Evolutionary conservation across 2,888 invertebrate species (phyloP).

Genomic region (Phengaris alcon): DNA sequence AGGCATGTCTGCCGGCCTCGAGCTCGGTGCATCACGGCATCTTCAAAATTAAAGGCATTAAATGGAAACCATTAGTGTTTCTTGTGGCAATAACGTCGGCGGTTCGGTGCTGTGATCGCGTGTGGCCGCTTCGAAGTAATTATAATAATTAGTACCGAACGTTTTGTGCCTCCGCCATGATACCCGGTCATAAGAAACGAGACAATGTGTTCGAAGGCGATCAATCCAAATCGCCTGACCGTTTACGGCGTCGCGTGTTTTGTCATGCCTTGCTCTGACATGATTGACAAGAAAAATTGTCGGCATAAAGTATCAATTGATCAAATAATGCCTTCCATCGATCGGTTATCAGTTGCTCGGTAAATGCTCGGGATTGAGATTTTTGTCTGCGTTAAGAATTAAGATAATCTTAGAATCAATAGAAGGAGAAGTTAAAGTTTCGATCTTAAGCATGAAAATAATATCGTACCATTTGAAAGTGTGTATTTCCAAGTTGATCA

Average conservation of each 20-base stretch:
- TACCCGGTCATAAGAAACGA: slow-evolving; percentile 14
- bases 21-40: background rate
- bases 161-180: slow-evolving; percentile 18
- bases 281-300: slow-evolving; percentile 15
- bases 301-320: slow-evolving; percentile 9
- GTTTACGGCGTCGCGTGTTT: slow-evolving; percentile 1
- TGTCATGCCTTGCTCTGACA: background rate
- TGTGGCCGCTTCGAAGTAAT: slow-evolving; percentile 20
- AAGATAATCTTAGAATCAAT: no score
- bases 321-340: background rate
- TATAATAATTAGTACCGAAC: slow-evolving; percentile 12
- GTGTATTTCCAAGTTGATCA: background rate
- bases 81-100: slow-evolving; percentile 13
- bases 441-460: no score
- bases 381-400: no score
- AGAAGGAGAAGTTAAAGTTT: no score
- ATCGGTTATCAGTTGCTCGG: background rate
- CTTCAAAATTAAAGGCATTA: slow-evolving; percentile 5
- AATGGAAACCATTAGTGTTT: slow-evolving; percentile 27
- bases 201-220: slow-evolving; percentile 24
- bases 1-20: background rate
- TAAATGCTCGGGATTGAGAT: background rate
- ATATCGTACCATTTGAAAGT: no score
- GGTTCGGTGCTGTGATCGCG: slow-evolving; percentile 10
- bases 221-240: slow-evolving; percentile 10